A percentile compares a stretch with the other conserved stretches of the same genome.
Conservation (phyloP, 2,888 invertebrate species). For the Aspidiotus destructor region DNA sequence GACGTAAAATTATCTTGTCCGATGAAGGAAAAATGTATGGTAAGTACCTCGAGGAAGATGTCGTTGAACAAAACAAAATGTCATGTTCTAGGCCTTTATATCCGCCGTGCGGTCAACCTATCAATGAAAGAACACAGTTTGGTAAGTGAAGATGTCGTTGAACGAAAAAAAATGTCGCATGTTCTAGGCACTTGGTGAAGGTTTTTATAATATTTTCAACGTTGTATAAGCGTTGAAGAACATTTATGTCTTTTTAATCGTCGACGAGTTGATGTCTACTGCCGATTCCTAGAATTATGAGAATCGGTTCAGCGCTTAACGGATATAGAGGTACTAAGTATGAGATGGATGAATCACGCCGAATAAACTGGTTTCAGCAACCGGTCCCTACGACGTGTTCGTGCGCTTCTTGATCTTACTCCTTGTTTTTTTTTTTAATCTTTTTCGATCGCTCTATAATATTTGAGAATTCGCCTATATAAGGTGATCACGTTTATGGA, state of each 20-base stretch:
- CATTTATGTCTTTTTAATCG: too few species aligned
- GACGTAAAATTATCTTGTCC: constrained; percentile 98
- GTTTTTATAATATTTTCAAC: too few species aligned
- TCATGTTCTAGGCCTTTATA: constrained; percentile 53
- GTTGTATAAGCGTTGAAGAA: too few species aligned
- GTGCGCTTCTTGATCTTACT: background rate
- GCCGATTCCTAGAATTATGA: too few species aligned
- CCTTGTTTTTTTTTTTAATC: constrained; percentile 1
- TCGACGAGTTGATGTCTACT: too few species aligned
- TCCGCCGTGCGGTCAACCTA: constrained; percentile 97
- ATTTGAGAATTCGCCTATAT: too few species aligned
- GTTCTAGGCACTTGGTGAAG: too few species aligned
- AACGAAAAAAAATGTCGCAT: too few species aligned
- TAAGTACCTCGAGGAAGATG: constrained; percentile 53
- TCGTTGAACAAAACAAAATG: too few species aligned
- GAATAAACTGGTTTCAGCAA: constrained; percentile 1
- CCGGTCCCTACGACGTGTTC: background rate
- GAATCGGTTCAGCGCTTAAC: too few species aligned
- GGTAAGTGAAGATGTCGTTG: constrained; percentile 62
- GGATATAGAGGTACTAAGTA: too few species aligned
- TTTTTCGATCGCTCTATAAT: background rate
- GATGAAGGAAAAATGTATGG: constrained; percentile 99
- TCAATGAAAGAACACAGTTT: constrained; percentile 99
- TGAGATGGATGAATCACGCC: too few species aligned
- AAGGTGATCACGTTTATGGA: background rate